A percentile compares a stretch with the other conserved stretches of the same genome.
Conservation (phyloP, 2,113 vertebrate species). For the Paramisgurnus dabryanus region DNA sequence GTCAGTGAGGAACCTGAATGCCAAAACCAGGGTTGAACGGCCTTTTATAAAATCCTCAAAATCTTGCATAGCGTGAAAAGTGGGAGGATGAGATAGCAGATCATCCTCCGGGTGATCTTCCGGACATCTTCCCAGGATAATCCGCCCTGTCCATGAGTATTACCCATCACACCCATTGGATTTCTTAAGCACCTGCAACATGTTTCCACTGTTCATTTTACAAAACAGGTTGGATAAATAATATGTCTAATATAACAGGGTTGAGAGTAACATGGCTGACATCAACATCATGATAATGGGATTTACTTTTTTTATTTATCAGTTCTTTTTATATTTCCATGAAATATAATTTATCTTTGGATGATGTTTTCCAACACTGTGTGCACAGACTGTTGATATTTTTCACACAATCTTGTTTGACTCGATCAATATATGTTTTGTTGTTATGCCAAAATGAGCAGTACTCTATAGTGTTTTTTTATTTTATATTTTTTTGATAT, state of each 20-base stretch:
- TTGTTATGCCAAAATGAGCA: too few species aligned
- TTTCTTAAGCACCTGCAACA: slow-evolving; percentile 25
- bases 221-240: too few species aligned
- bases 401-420: neutral
- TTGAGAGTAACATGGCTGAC: too few species aligned
- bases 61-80: slow-evolving; percentile 13
- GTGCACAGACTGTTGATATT: neutral
- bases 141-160: slow-evolving; percentile 32
- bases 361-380: too few species aligned
- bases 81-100: neutral
- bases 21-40: neutral
- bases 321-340: too few species aligned
- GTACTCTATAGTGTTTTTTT: too few species aligned
- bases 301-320: too few species aligned
- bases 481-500: too few species aligned
- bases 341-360: too few species aligned
- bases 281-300: too few species aligned
- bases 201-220: neutral
- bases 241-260: too few species aligned
- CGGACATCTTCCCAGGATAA: slow-evolving; percentile 26
- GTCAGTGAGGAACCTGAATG: slow-evolving; percentile 3
- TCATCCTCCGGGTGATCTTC: slow-evolving; percentile 32
- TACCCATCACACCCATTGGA: neutral
- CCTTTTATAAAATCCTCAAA: slow-evolving; percentile 45
- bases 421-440: neutral